These are phyloP conservation scores for Erebia aethiops DNA, from an alignment of 2,888 invertebrate genomes.

Conservation along the genomic window DNA sequence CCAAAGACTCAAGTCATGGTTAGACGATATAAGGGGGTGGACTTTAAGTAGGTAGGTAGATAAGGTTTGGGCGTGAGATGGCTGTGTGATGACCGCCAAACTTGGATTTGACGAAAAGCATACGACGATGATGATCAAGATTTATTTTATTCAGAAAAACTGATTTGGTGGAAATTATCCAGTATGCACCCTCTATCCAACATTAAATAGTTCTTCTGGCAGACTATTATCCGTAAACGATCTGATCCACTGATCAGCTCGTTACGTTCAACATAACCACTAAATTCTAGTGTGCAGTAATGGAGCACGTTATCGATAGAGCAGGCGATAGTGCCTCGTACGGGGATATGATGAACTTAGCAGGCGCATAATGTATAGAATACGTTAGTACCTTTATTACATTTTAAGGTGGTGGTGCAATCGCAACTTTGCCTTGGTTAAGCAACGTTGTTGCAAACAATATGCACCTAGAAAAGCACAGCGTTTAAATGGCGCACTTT, in stretches of 20 bases:
- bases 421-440: constrained; percentile 1
- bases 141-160: not conserved
- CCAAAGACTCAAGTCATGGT: too few species aligned
- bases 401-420: not conserved
- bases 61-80: too few species aligned
- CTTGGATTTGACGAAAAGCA: too few species aligned
- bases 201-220: not conserved
- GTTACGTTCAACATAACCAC: constrained; percentile 1
- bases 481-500: not conserved
- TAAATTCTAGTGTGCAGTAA: constrained; percentile 5
- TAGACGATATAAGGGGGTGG: too few species aligned
- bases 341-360: constrained; percentile 20
- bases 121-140: too few species aligned
- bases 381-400: constrained; percentile 13
- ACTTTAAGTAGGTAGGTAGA: too few species aligned
- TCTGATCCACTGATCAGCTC: constrained; percentile 12
- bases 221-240: constrained; percentile 5
- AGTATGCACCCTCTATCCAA: not conserved
- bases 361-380: constrained; percentile 13
- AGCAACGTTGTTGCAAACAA: not conserved
- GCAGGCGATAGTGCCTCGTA: constrained; percentile 12
- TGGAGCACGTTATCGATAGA: constrained; percentile 19
- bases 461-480: not conserved
- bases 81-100: too few species aligned
- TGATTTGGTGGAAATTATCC: not conserved